phyloP scores from a whole-genome alignment of 2,113 vertebrate species.

The Oreochromis spilurus region DNA sequence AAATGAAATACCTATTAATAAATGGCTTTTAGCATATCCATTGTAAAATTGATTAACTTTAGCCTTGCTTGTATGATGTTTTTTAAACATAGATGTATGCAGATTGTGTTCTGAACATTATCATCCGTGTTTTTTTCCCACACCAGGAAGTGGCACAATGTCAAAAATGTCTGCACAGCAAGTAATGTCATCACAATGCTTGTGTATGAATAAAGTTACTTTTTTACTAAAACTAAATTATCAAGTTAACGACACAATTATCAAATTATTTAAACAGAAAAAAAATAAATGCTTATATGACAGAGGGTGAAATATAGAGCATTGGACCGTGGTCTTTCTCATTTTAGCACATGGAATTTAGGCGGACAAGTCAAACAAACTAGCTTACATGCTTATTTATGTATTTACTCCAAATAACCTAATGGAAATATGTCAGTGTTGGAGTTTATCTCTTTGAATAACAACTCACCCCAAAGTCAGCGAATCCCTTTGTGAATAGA shows the following conservation, averaged over 20 bases:
- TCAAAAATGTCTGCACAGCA: neutral
- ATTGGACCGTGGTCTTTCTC: neutral
- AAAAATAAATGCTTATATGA: neutral
- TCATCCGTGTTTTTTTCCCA: neutral
- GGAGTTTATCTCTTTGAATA: neutral
- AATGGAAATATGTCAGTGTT: neutral
- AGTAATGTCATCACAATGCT: neutral
- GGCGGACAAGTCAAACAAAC: neutral
- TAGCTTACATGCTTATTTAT: neutral
- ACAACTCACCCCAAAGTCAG: neutral
- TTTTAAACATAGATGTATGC: neutral
- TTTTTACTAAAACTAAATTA: neutral
- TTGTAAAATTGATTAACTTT: accelerated
- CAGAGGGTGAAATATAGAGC: accelerated
- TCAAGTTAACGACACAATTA: neutral
- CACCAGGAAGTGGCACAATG: neutral
- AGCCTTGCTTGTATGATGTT: neutral
- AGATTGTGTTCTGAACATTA: neutral
- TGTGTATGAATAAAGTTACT: neutral
- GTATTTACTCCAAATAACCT: neutral
- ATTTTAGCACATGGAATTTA: neutral
- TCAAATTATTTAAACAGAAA: neutral
- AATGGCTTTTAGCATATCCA: neutral
- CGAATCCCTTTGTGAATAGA: neutral
- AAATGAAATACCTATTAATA: neutral